A percentile compares a stretch with the other conserved stretches of the same genome.
Conservation (phyloP, 2,113 vertebrate genomes). For the Mola mola region DNA sequence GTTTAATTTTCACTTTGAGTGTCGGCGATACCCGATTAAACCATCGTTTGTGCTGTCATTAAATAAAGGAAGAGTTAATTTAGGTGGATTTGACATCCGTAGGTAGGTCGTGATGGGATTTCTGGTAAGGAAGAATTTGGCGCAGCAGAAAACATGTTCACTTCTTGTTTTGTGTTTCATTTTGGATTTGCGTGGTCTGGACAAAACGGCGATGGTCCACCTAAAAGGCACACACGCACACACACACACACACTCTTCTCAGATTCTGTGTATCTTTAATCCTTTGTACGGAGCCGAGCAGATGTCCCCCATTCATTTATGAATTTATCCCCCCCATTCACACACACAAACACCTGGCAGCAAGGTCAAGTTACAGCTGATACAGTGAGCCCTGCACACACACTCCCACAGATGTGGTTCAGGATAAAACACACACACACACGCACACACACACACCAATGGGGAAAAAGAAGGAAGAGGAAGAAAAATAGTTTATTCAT, state of each 20-base stretch:
- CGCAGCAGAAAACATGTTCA: no score
- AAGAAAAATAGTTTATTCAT: conserved; percentile 37
- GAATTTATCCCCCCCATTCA: conserved; percentile 85
- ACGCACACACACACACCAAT: conserved; percentile 3
- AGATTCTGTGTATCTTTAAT: conserved; percentile 80
- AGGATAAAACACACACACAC: conserved; percentile 39
- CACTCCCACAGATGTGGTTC: no score
- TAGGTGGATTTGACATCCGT: no score
- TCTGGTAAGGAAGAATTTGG: no score
- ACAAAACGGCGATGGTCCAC: no score
- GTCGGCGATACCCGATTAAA: no score
- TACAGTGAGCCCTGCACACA: conserved; percentile 84
- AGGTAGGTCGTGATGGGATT: no score
- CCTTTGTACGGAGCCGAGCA: conserved; percentile 91
- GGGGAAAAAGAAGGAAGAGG: not conserved
- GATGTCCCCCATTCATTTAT: conserved; percentile 99
- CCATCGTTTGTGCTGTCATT: no score
- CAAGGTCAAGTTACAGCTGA: conserved; percentile 95
- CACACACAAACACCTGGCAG: conserved; percentile 84
- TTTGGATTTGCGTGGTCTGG: no score
- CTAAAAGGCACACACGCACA: conserved; percentile 3
- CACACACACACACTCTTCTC: conserved; percentile 12
- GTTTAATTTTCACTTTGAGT: no score
- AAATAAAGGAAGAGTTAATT: no score
- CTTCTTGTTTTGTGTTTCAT: conserved; percentile 21